Percentiles rank a stretch among this genome's conserved stretches.
Evolutionary conservation across 2,113 vertebrate species (phyloP).

Genomic region (Urocitellus parryii): DNA sequence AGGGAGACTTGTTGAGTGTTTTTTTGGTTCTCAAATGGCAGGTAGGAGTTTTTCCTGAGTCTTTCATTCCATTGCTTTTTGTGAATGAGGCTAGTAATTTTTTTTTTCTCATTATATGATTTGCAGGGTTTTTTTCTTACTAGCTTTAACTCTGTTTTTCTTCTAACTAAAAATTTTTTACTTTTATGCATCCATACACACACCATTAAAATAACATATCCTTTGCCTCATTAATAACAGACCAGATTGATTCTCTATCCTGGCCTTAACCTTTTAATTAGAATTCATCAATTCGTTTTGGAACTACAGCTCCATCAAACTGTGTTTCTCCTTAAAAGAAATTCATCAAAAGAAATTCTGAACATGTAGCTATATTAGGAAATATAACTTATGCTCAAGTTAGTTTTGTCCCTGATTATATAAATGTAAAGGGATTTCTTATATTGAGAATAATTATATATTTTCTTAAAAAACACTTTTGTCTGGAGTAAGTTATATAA

Average conservation of each 20-base stretch:
- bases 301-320: neutral
- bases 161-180: neutral
- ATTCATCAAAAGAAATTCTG: constrained; percentile 1
- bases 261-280: neutral
- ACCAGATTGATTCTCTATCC: neutral
- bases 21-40: neutral
- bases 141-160: neutral
- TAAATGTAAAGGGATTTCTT: neutral
- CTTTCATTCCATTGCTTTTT: neutral
- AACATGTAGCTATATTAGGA: neutral
- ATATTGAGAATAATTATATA: neutral
- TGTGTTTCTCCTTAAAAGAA: neutral
- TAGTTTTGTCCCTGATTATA: neutral
- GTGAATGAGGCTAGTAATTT: neutral
- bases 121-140: neutral
- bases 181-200: neutral
- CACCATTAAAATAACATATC: neutral
- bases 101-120: neutral
- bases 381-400: neutral
- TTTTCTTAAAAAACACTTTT: neutral
- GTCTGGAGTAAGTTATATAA: neutral
- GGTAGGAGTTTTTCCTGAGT: neutral
- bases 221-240: neutral
- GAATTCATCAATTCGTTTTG: neutral
- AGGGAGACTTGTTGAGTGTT: neutral